These are phyloP conservation scores for Xenops minutus DNA, from an alignment of 2,797 vertebrate genomes.

Conservation along the genomic window DNA sequence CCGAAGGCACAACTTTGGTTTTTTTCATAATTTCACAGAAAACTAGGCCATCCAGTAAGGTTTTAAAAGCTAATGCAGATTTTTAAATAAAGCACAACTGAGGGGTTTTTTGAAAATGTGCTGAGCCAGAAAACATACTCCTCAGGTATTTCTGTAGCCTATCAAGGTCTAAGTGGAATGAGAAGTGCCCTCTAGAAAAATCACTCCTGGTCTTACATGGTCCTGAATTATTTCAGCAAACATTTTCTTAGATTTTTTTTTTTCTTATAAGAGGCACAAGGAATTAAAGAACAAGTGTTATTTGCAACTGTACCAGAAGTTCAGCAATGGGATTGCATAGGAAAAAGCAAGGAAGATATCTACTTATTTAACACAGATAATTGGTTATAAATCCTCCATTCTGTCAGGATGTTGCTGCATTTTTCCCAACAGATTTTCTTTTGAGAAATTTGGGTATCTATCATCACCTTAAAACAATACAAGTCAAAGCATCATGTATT, in stretches of 20 bases:
- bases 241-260: not conserved
- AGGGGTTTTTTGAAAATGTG: constrained; percentile 28
- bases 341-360: not conserved
- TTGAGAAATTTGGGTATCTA: not conserved
- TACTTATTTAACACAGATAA: not conserved
- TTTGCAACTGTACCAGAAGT: not conserved
- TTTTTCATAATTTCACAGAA: constrained; percentile 31
- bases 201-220: not conserved
- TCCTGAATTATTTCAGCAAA: not conserved
- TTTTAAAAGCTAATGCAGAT: constrained; percentile 54
- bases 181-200: not conserved
- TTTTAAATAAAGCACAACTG: constrained; percentile 7
- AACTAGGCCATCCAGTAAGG: constrained; percentile 47
- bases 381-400: not conserved
- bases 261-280: not conserved
- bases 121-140: constrained; percentile 57
- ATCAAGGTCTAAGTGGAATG: not conserved
- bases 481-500: not conserved
- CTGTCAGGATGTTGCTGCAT: not conserved
- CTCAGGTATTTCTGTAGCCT: constrained; percentile 29
- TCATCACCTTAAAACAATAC: not conserved
- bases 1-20: not conserved
- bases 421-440: not conserved
- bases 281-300: not conserved
- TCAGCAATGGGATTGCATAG: not conserved